These are phyloP conservation scores for Pelecanoides urinatrix DNA, from an alignment of 2,113 vertebrate genomes.

Conservation along the genomic window DNA sequence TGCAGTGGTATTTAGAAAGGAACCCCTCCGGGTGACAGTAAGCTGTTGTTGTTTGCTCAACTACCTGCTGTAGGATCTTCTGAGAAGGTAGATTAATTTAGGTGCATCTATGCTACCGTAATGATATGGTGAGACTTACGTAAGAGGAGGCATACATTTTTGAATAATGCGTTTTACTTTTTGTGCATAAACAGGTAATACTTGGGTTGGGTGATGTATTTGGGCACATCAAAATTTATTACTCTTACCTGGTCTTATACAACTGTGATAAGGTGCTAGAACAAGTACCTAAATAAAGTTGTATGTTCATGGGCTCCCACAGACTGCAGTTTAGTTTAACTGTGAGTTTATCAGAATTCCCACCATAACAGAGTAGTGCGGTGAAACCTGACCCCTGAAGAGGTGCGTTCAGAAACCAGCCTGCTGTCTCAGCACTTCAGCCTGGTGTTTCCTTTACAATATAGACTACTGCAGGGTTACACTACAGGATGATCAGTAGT, in stretches of 20 bases:
- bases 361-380: background rate
- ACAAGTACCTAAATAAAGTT: background rate
- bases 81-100: background rate
- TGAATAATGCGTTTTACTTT: accelerated
- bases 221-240: background rate
- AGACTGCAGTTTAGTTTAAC: background rate
- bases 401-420: background rate
- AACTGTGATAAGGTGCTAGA: background rate
- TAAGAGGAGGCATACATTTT: background rate
- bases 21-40: background rate
- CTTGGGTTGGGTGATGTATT: background rate
- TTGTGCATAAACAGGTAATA: background rate
- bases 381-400: background rate
- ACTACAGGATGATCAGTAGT: background rate
- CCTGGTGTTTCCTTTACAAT: background rate
- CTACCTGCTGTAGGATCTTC: background rate
- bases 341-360: background rate
- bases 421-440: background rate
- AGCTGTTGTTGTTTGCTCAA: background rate
- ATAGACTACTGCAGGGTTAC: background rate
- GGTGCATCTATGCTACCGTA: background rate
- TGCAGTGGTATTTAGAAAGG: background rate
- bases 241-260: background rate
- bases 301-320: background rate
- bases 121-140: accelerated